Base-by-base conservation (phyloP, 1,140 invertebrate species). In the Coptotermes formosanus region DNA sequence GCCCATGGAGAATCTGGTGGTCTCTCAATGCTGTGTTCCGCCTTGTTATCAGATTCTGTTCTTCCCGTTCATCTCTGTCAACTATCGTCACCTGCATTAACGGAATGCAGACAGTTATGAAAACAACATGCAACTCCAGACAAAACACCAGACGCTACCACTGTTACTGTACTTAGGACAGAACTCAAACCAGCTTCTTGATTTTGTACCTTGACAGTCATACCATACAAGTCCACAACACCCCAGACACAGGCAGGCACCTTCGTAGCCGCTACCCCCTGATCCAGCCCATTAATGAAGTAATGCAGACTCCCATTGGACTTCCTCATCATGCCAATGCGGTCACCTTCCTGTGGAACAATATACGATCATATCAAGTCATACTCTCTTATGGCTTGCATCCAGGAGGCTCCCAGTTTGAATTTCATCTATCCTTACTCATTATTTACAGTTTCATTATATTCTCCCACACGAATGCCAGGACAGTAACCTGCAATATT, bases 171-270 rank as follows among this genome's bases (percentile, higher is more conserved):
- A 48, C 45, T 48, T 48, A 7, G 12, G 6, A 48, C 6, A 7
- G 45, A 48, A 48, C 45, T 48, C 12, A 12, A 48, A 12, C 12
- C n/a, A n/a, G 45, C 12, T 48, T 48, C 45, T 48, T 6, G 6
- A 12, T 48, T 48, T 55, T 16, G 14, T 90, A 95, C 94, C 92
- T 98, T 98, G 1, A 98, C 97, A 43, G 97, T 98, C 97, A 98
- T 98, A 43, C 98, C 98, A 90, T 99, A 99, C 64, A 99, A 92
- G 92, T 99, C 98, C 44, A 99, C 95, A 48, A 98, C 97, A 45
- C 97, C 97, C 96, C 97, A 99, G 2, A 98, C 94, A 82, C 93
- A 93, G 43, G 92, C 88, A 0, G 96, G 94, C 25, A 98, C 95
- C 87, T 94, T 94, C 12, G 94, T 93, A 1, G 97, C 96, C 2